Conservation (phyloP, 1,140 invertebrate genomes). For the Bombus pyrosoma region DNA sequence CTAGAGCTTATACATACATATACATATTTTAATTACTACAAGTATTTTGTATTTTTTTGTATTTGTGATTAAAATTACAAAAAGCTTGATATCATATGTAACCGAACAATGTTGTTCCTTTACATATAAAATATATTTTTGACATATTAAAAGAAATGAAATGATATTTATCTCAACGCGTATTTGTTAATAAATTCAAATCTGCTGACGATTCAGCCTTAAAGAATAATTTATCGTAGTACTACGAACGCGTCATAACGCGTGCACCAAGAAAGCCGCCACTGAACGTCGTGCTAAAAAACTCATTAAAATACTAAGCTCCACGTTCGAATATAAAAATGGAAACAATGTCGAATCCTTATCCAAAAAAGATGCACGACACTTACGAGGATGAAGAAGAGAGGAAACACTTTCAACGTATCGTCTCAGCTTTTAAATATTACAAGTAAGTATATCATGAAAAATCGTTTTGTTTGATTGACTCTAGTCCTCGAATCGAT, state of each 20-base stretch:
- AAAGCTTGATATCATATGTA: not conserved
- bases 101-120: not conserved
- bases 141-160: not conserved
- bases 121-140: not conserved
- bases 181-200: constrained; percentile 22
- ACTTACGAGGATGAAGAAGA: constrained; percentile 86
- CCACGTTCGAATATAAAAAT: constrained; percentile 55
- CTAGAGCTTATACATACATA: too few species aligned
- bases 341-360: constrained; percentile 63
- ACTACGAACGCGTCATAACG: constrained; percentile 46
- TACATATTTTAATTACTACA: not conserved
- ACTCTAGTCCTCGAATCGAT: constrained; percentile 15
- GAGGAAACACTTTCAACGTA: constrained; percentile 89
- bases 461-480: not conserved
- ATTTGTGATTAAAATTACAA: not conserved
- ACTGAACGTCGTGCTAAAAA: constrained; percentile 58
- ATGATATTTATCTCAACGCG: not conserved
- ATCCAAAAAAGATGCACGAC: constrained; percentile 71
- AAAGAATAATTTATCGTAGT: constrained; percentile 7
- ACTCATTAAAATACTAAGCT: constrained; percentile 32
- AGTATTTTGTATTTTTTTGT: not conserved
- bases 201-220: constrained; percentile 20
- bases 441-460: constrained; percentile 86
- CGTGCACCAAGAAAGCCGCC: constrained; percentile 51
- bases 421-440: constrained; percentile 90